Percentiles rank a stretch among this genome's conserved stretches.
These are phyloP conservation scores for Mystacides longicornis DNA, from an alignment of 2,888 invertebrate genomes.

Conservation along the genomic window DNA sequence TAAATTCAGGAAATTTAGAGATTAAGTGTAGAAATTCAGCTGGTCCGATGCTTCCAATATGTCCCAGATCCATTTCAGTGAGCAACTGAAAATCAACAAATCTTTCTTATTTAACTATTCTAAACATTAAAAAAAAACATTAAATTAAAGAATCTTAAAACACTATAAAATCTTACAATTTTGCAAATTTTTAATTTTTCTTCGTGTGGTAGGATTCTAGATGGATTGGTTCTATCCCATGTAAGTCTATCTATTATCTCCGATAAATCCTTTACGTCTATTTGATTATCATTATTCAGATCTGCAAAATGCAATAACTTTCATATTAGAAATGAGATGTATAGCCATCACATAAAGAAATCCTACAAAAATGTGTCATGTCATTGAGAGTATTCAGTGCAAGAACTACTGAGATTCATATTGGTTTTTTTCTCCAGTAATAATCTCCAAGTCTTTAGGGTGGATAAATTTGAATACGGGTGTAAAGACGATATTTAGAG, in stretches of 20 bases:
- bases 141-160: not conserved
- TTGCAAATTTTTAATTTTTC: conserved; percentile 49
- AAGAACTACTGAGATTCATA: no score
- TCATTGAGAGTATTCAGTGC: no score
- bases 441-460: no score
- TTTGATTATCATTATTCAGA: conserved; percentile 55
- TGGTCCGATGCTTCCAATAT: conserved; percentile 48
- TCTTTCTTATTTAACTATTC: no score
- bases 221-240: conserved; percentile 31
- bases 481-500: no score
- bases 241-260: conserved; percentile 49
- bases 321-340: not conserved
- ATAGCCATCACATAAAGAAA: not conserved
- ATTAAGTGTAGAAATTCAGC: conserved; percentile 56
- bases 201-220: conserved; percentile 35
- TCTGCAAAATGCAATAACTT: conserved; percentile 37
- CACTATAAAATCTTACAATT: conserved; percentile 39
- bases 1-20: conserved; percentile 55
- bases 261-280: conserved; percentile 49
- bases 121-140: no score
- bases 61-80: conserved; percentile 53
- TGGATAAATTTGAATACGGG: no score
- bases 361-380: not conserved
- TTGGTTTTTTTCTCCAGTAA: no score
- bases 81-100: conserved; percentile 42